Evolutionary conservation across 1,140 invertebrate species (phyloP), one percentile per base, ranked within the genome.

Genomic region (Nasonia longicornis): DNA sequence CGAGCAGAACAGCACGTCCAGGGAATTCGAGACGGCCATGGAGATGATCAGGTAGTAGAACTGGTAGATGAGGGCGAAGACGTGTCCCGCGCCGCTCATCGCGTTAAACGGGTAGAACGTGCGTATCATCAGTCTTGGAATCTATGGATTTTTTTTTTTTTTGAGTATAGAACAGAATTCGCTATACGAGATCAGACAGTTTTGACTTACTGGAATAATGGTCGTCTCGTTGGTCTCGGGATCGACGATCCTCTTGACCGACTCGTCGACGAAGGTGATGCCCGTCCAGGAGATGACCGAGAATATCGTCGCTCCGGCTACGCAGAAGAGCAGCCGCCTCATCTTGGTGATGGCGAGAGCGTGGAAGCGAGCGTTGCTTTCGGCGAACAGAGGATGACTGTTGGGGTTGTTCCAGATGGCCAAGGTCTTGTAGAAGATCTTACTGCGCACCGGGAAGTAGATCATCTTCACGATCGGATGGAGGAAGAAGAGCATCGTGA

Each of bases 331-430:
- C 0, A 96, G 88, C 80, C 93, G 93, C 26, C 95, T 91, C 93
- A 95, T 96, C 88, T 95, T 95, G n/a, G 93, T 93, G 29, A 96
- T 85, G 0, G 95, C 92, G 26, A 94, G 92, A 8, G 94, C 93
- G 85, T 96, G 95, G 88, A 95, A 95, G 20, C 93, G 87, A 0
- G 94, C 94, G 86, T 96, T 95, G 1, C 95, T 96, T 86, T 96
- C 95, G n/a, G 95, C 93, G 86, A 96, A 96, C 22, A 96, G 85
- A 0, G 95, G 95, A 91, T 96, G 95, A 67, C 94, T 94, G 87
- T 96, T 96, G 0, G 94, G 93, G 89, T 95, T 94, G 86, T 95
- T 96, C 95, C 95, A 96, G 82, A 95, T 94, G 11, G 93, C 95
- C 14, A 95, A 86, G 0, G 94, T 95, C 86, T 94, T 93, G 87